Percentiles rank a stretch among this genome's conserved stretches.
Evolutionary conservation across 2,888 invertebrate genomes (phyloP).

Genomic region (Luffia ferchaultella): DNA sequence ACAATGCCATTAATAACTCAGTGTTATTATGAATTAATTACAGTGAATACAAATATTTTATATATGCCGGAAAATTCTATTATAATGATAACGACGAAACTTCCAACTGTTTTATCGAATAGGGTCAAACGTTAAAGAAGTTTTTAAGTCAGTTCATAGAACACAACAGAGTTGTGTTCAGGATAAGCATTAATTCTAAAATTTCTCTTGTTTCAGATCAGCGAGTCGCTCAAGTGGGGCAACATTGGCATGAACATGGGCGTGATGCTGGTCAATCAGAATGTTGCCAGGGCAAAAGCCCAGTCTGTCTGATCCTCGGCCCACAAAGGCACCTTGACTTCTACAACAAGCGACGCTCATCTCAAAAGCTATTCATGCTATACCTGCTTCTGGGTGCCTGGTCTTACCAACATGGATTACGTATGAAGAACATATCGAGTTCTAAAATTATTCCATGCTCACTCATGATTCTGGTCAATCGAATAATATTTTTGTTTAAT

Average conservation of each 20-base stretch:
- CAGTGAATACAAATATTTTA: too few relatives aligned
- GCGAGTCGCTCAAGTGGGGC: conserved; percentile 76
- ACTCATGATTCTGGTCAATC: background rate
- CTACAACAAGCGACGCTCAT: conserved; percentile 29
- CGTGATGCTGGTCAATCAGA: conserved; percentile 69
- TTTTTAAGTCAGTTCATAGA: too few relatives aligned
- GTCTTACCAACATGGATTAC: conserved; percentile 39
- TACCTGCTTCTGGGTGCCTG: conserved; percentile 45
- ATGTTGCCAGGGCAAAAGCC: conserved; percentile 33
- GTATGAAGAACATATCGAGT: conserved; percentile 25
- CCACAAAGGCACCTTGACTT: conserved; percentile 30
- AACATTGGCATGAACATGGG: conserved; percentile 76
- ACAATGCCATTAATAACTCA: too few relatives aligned
- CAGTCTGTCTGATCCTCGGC: conserved; percentile 53
- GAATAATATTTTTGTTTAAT: background rate
- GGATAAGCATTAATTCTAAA: too few relatives aligned
- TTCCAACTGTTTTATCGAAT: too few relatives aligned
- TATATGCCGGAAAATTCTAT: too few relatives aligned
- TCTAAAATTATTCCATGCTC: background rate
- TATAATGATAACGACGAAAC: too few relatives aligned
- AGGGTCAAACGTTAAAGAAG: too few relatives aligned
- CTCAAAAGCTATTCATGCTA: conserved; percentile 38
- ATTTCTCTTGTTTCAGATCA: conserved; percentile 69
- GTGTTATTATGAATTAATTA: too few relatives aligned
- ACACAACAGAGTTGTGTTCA: too few relatives aligned